Conservation (phyloP, 2,888 invertebrate genomes). For the Leptinotarsa haldemani region DNA sequence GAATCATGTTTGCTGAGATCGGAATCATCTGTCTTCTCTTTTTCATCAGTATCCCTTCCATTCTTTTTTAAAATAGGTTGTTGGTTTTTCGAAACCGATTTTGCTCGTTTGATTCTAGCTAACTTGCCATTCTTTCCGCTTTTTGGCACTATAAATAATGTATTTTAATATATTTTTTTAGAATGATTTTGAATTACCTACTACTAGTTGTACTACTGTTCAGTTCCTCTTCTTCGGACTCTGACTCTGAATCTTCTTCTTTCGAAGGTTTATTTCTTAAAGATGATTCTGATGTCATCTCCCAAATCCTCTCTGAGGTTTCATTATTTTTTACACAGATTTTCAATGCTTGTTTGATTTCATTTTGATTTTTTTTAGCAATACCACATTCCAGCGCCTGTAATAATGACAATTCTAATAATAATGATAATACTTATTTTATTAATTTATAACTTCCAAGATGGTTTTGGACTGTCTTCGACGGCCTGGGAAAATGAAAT, state of each 20-base stretch:
- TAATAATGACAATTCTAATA: not conserved
- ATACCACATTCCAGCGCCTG: conserved; percentile 61
- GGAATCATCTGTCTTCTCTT: conserved; percentile 1
- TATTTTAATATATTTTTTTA: too few relatives aligned
- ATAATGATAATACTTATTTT: not conserved
- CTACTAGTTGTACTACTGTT: conserved; percentile 16
- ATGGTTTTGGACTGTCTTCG: too few relatives aligned
- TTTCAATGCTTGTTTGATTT: conserved; percentile 46
- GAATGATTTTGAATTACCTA: not conserved
- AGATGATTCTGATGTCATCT: conserved; percentile 39
- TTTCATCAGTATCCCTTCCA: not conserved
- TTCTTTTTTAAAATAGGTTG: not conserved
- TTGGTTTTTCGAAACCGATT: conserved; percentile 1
- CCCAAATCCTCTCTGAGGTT: conserved; percentile 60
- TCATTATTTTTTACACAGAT: conserved; percentile 53
- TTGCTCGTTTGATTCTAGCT: conserved; percentile 17
- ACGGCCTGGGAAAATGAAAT: too few relatives aligned
- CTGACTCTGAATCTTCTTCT: conserved; percentile 32
- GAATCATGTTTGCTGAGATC: not conserved
- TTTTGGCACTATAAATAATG: not conserved
- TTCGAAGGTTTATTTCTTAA: conserved; percentile 28
- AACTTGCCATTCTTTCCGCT: conserved; percentile 7
- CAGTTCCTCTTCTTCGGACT: conserved; percentile 17
- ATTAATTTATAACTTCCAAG: too few relatives aligned
- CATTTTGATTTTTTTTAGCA: conserved; percentile 43